Evolutionary conservation across 1,140 invertebrate species (phyloP).

Genomic region (Papilio dardanus): DNA sequence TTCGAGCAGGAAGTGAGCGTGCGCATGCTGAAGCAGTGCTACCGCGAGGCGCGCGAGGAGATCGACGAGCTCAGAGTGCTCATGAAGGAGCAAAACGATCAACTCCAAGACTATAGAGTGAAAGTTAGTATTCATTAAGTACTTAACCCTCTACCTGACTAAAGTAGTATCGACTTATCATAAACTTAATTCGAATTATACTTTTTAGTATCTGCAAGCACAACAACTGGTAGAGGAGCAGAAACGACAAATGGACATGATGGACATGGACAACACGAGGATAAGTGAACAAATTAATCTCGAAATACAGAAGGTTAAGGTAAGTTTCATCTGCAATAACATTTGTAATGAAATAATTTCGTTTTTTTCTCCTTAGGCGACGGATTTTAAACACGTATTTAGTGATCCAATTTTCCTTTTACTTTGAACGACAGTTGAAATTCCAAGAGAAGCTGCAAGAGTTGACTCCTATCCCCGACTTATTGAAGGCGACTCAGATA

Average conservation of each 20-base stretch:
- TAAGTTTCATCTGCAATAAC: slow-evolving; percentile 52
- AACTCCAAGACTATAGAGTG: slow-evolving; percentile 88
- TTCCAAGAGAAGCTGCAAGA: slow-evolving; percentile 91
- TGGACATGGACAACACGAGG: slow-evolving; percentile 89
- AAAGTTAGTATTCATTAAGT: slow-evolving; percentile 79
- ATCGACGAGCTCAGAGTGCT: slow-evolving; percentile 86
- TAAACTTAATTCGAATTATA: not conserved
- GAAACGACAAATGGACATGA: slow-evolving; percentile 86
- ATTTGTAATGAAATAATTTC: not conserved
- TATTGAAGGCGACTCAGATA: slow-evolving; percentile 88
- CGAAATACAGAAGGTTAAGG: slow-evolving; percentile 89
- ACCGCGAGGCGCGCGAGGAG: slow-evolving; percentile 85
- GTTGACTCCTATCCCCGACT: slow-evolving; percentile 87
- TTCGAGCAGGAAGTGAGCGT: slow-evolving; percentile 86
- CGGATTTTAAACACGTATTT: too few relatives aligned
- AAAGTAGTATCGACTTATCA: not conserved
- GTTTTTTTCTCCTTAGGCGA: too few relatives aligned
- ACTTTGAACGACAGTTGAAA: slow-evolving; percentile 60
- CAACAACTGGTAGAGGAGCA: slow-evolving; percentile 90
- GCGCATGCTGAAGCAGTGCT: slow-evolving; percentile 84
- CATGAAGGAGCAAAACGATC: slow-evolving; percentile 87
- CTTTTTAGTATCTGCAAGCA: slow-evolving; percentile 84
- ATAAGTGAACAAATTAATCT: slow-evolving; percentile 89
- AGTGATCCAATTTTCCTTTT: not conserved
- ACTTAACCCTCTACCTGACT: not conserved